A percentile compares a stretch with the other conserved stretches of the same genome.
Conservation (phyloP, 2,888 invertebrate genomes). For the Platynereis dumerilii region DNA sequence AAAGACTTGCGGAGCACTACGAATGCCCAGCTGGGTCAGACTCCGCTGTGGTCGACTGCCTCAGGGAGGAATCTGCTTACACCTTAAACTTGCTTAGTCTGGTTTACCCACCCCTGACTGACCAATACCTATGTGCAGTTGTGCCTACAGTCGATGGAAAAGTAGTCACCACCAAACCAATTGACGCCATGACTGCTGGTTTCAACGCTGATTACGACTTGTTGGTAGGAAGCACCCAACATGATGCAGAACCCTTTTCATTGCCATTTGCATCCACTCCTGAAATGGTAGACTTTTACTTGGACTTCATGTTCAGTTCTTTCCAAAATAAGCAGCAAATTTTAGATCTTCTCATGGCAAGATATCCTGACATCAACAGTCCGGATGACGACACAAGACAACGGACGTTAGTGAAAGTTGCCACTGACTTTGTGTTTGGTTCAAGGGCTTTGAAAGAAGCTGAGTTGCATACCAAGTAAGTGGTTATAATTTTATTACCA, state of each 20-base stretch:
- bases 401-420: background rate
- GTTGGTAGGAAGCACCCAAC: conserved; percentile 9
- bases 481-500: too few relatives aligned
- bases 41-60: conserved; percentile 1
- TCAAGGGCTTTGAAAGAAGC: background rate
- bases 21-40: background rate
- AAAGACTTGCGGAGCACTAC: background rate
- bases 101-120: background rate
- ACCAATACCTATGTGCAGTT: background rate
- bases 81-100: background rate
- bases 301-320: conserved; percentile 10
- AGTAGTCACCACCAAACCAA: background rate
- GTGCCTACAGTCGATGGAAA: conserved; percentile 9
- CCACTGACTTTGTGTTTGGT: conserved; percentile 11
- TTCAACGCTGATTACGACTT: background rate
- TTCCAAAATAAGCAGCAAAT: background rate
- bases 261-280: background rate
- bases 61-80: conserved; percentile 7
- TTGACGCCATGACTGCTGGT: conserved; percentile 2
- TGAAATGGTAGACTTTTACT: background rate
- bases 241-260: conserved; percentile 11
- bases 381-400: background rate
- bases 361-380: conserved; percentile 12
- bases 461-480: background rate
- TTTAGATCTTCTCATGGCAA: background rate